Percentiles rank a stretch among this genome's conserved stretches.
Evolutionary conservation across 2,113 vertebrate species (phyloP).

Genomic region (Bufo bufo): DNA sequence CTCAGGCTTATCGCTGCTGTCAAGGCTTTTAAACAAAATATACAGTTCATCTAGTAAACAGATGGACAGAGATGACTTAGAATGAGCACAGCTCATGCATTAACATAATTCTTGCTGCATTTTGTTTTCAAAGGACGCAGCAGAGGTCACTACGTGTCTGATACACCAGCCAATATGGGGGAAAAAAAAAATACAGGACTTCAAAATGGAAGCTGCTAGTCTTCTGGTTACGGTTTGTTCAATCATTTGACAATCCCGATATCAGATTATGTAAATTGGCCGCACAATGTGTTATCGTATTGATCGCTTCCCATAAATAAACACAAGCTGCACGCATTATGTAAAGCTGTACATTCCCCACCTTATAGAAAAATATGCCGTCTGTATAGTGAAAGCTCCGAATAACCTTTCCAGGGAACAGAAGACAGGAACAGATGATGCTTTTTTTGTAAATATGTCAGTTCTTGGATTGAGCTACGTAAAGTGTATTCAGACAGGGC

Average conservation of each 20-base stretch:
- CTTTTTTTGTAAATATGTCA: conserved; percentile 38
- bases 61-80: conserved; percentile 42
- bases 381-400: not conserved
- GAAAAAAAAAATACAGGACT: not conserved
- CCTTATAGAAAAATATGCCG: conserved; percentile 26
- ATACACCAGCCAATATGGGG: not conserved
- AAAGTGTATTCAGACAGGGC: conserved; percentile 33
- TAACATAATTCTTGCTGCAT: conserved; percentile 37
- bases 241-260: not conserved
- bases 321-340: conserved; percentile 48
- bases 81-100: conserved; percentile 41
- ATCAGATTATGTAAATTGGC: conserved; percentile 40
- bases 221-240: not conserved
- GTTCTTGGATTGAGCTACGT: conserved; percentile 42
- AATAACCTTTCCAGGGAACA: conserved; percentile 14
- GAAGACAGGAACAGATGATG: conserved; percentile 47
- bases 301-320: conserved; percentile 50
- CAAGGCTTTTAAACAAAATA: conserved; percentile 44
- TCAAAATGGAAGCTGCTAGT: conserved; percentile 14
- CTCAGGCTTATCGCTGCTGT: conserved; percentile 19
- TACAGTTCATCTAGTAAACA: conserved; percentile 46
- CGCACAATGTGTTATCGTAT: conserved; percentile 27
- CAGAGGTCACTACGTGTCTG: conserved; percentile 28
- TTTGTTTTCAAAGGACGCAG: conserved; percentile 26
- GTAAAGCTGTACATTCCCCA: conserved; percentile 22